Evolutionary conservation across 92 coral and sea anemone species (phyloP).

Genomic region (Porites evermanni): DNA sequence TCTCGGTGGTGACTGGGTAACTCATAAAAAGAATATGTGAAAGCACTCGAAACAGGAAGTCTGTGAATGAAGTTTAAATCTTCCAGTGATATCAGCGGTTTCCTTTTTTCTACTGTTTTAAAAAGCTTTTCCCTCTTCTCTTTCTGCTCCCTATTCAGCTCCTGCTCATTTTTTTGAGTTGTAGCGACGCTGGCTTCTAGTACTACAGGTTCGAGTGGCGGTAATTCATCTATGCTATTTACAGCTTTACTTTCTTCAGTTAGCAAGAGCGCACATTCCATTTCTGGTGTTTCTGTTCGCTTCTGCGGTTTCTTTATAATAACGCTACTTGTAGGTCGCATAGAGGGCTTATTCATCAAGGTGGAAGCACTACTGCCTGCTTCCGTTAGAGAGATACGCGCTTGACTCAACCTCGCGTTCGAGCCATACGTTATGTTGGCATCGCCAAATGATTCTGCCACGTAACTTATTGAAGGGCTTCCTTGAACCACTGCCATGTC

Average conservation of each 20-base stretch:
- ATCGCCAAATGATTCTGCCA: constrained; percentile 16
- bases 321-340: constrained; percentile 16
- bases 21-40: constrained; percentile 77
- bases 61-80: constrained; percentile 59
- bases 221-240: constrained; percentile 2
- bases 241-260: neutral
- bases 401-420: constrained; percentile 16
- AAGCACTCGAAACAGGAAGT: constrained; percentile 81
- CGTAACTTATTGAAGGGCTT: constrained; percentile 16
- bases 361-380: constrained; percentile 13
- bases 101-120: neutral
- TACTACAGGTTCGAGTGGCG: neutral
- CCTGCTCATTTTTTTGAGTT: constrained; percentile 1
- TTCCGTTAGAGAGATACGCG: constrained; percentile 24
- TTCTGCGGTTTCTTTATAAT: constrained; percentile 8
- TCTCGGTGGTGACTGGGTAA: constrained; percentile 74
- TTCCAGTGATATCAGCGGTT: constrained; percentile 1
- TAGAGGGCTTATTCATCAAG: neutral
- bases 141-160: neutral
- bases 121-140: neutral
- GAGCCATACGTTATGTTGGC: constrained; percentile 17
- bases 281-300: neutral
- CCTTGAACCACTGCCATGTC: constrained; percentile 28
- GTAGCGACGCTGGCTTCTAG: constrained; percentile 21
- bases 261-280: neutral